Conservation (phyloP, 2,888 invertebrate species). For the Atherix ibis region DNA sequence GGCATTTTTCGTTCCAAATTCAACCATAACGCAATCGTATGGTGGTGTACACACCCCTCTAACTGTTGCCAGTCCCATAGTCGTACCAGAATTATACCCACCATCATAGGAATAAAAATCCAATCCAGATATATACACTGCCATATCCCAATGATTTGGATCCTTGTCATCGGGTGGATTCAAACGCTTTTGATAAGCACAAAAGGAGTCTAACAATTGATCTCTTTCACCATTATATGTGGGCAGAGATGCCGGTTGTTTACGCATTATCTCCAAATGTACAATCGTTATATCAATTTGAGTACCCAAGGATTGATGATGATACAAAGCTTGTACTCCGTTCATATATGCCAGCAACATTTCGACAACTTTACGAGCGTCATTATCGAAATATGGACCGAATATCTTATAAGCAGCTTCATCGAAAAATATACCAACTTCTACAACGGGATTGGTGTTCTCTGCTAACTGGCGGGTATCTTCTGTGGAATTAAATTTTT, state of each 20-base stretch:
- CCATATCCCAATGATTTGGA: constrained; percentile 69
- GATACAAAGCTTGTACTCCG: constrained; percentile 64
- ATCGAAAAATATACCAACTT: constrained; percentile 59
- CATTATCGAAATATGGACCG: constrained; percentile 46
- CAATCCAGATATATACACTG: constrained; percentile 55
- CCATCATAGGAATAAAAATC: constrained; percentile 38
- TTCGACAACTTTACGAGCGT: constrained; percentile 49
- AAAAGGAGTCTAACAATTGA: constrained; percentile 55
- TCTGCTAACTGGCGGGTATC: too few relatives aligned
- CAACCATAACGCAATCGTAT: constrained; percentile 62
- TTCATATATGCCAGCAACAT: constrained; percentile 67
- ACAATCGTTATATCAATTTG: constrained; percentile 51
- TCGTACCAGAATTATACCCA: constrained; percentile 51
- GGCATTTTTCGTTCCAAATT: constrained; percentile 55
- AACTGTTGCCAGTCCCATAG: constrained; percentile 70
- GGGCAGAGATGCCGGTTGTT: constrained; percentile 45
- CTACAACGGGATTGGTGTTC: constrained; percentile 34
- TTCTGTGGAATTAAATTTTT: too few relatives aligned
- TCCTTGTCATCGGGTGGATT: constrained; percentile 51
- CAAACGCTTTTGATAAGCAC: constrained; percentile 47
- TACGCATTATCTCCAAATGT: constrained; percentile 50
- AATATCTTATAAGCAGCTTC: constrained; percentile 56
- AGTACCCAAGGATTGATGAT: constrained; percentile 53
- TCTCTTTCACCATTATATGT: constrained; percentile 51
- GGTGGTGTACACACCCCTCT: constrained; percentile 57